Evolutionary conservation across 2,113 vertebrate species (phyloP), one percentile per base, ranked within the genome.

Genomic region (Prietella phreatophila): DNA sequence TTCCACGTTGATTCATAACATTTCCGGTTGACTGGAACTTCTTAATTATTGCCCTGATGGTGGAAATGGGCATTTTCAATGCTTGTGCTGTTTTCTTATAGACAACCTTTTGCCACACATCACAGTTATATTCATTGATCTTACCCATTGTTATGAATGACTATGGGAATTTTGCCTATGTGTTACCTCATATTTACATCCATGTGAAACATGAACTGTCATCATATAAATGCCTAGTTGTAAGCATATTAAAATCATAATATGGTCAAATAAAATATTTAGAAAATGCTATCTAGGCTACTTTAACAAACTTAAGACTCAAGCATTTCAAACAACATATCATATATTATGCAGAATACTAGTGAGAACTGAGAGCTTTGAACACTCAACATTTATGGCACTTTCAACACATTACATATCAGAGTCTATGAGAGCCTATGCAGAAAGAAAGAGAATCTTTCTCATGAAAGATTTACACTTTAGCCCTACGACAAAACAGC

Each of bases 401-500:
- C 27, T 87, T 83, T 76, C 19, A 83, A 83, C 55, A 53, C 42
- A 39, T 56, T 67, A 84, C 33, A 79, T 17, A 63, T 82, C 33
- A 73, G 11, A 55, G 2, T 17, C 30, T 60, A 55, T 80, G 30
- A 55, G 53, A 9, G 8, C 3, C 10, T 15, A 10, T 2, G 10
- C 22, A 87, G 50, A 73, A 42, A 81, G 63, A 87, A 25, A 11
- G 14, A 42, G 47, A 47, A 85, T 39, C 53, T 47, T 80, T 63
- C 81, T 89, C 73, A 86, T 89, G 20, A 91, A 88, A 89, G 56
- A 88, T 91, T 89, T 86, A 89, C 65, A 60, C 33, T 58, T 42
- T 14, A 20, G n/a, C 30, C 42, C 14, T 58, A 33, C 42, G n/a
- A 75, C 30, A 65, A 71, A 89, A 88, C 88, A 88, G 58, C 47